These are phyloP conservation scores for Ypsolopha sequella DNA, from an alignment of 2,888 invertebrate genomes.

Conservation along the genomic window DNA sequence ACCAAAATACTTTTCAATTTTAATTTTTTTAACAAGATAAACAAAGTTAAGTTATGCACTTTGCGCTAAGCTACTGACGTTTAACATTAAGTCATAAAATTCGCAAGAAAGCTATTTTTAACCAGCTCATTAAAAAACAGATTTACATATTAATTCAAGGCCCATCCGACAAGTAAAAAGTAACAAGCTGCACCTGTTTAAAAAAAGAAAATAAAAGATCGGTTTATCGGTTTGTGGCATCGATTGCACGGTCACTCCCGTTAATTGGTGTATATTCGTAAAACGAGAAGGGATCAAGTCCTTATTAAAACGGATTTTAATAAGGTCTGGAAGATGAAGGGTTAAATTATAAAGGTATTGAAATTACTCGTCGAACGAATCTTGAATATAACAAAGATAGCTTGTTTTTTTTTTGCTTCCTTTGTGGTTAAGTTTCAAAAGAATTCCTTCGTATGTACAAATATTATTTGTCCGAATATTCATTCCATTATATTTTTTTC, in stretches of 20 bases:
- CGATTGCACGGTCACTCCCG: constrained; percentile 26
- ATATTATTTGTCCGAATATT: no score
- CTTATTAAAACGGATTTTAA: constrained; percentile 12
- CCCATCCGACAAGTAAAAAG: constrained; percentile 8
- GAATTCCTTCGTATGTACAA: no score
- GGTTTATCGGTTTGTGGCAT: constrained; percentile 17
- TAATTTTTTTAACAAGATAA: no score
- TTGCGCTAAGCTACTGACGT: no score
- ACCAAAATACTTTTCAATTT: no score
- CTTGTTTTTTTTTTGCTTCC: background rate
- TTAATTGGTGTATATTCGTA: constrained; percentile 21
- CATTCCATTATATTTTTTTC: no score
- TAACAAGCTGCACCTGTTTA: constrained; percentile 15
- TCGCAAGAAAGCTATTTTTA: background rate
- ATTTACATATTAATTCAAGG: background rate
- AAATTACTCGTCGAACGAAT: background rate
- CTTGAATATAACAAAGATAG: background rate
- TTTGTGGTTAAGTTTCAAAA: no score
- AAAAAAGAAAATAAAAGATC: constrained; percentile 9
- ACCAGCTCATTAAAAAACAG: background rate
- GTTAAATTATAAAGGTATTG: background rate
- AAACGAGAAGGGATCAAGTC: constrained; percentile 7
- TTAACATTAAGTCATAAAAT: no score
- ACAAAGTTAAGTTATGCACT: no score
- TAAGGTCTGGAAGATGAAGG: constrained; percentile 6